Conservation (phyloP, 2,888 invertebrate genomes). For the Nycteola revayana region DNA sequence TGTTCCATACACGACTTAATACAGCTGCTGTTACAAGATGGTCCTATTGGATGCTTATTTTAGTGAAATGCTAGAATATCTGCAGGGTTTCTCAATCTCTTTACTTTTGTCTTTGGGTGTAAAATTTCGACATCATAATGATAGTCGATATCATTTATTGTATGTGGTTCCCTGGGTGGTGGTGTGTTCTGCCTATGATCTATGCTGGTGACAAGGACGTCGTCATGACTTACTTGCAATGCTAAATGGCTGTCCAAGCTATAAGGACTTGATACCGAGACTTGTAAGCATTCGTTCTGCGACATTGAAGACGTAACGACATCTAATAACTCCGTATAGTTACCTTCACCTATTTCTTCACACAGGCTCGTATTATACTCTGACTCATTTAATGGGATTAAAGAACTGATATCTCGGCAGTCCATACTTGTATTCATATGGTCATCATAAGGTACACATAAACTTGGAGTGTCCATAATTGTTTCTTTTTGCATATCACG, state of each 20-base stretch:
- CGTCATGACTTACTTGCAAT: not conserved
- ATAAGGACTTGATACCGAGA: too few species aligned
- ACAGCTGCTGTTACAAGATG: too few species aligned
- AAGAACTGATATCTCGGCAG: constrained; percentile 5
- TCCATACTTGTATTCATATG: constrained; percentile 1
- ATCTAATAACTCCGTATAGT: too few species aligned
- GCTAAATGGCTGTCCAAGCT: too few species aligned
- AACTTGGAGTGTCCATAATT: constrained; percentile 4
- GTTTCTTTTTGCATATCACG: constrained; percentile 3
- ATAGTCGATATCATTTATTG: too few species aligned
- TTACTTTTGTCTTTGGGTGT: constrained; percentile 3
- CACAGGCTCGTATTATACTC: too few species aligned
- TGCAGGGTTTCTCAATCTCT: constrained; percentile 4
- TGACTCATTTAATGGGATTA: constrained; percentile 3
- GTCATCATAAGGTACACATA: too few species aligned
- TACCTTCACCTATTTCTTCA: too few species aligned
- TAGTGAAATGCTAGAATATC: constrained; percentile 1
- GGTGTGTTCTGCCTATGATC: too few species aligned
- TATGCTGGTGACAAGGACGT: too few species aligned
- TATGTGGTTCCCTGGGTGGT: not conserved
- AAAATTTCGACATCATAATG: constrained; percentile 3
- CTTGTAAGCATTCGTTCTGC: too few species aligned
- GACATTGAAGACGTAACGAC: too few species aligned
- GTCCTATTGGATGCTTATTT: constrained; percentile 3
- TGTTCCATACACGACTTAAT: constrained; percentile 5